A percentile compares a stretch with the other conserved stretches of the same genome.
Evolutionary conservation across 2,113 vertebrate species (phyloP).

Genomic region (Asarcornis scutulata): DNA sequence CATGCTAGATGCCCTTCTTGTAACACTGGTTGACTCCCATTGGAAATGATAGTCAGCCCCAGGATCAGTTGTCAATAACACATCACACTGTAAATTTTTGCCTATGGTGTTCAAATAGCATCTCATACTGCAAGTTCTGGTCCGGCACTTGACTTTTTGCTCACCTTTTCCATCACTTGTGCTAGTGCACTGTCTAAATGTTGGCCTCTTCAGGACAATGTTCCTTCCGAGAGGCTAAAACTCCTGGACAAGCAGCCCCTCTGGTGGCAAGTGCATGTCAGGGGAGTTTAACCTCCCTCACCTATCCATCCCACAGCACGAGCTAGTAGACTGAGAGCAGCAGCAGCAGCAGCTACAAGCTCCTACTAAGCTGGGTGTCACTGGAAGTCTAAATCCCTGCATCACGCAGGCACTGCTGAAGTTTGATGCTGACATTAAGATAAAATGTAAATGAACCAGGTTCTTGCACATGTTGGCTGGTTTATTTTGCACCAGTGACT

Average conservation of each 20-base stretch:
- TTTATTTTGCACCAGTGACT: background rate
- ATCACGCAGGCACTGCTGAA: background rate
- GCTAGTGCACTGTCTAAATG: background rate
- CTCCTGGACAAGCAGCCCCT: background rate
- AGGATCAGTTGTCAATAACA: background rate
- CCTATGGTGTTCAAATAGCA: background rate
- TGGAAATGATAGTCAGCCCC: background rate
- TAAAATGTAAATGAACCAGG: background rate
- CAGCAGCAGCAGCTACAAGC: background rate
- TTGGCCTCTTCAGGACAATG: background rate
- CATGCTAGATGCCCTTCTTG: background rate
- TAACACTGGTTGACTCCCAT: background rate
- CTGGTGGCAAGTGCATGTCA: background rate
- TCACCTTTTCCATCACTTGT: background rate
- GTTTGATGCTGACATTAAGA: background rate
- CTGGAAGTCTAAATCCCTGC: background rate
- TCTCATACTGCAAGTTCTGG: background rate
- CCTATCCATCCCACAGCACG: fast-evolving
- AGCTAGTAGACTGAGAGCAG: background rate
- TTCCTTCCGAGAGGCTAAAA: background rate
- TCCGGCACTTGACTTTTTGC: background rate
- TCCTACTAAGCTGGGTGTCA: background rate
- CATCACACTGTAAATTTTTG: background rate
- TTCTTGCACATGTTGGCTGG: background rate
- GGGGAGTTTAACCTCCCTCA: fast-evolving